These are phyloP conservation scores for Hylia prasina DNA, from an alignment of 2,113 vertebrate genomes.

Conservation along the genomic window DNA sequence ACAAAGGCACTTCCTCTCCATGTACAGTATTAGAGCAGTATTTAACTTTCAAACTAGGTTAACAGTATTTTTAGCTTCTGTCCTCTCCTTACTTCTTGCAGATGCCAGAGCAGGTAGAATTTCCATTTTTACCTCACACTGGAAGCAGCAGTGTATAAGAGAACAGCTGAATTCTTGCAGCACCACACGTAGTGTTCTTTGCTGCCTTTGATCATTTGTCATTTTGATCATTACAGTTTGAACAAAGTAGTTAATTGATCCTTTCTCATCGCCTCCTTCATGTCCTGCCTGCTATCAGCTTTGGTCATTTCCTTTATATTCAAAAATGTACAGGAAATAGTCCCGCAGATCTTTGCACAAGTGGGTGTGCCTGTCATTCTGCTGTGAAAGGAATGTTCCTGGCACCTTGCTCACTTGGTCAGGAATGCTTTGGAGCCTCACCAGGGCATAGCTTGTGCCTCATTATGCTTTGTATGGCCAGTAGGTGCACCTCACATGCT, in stretches of 20 bases:
- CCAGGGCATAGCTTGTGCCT: not conserved
- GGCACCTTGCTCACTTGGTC: not conserved
- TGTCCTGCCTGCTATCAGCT: not conserved
- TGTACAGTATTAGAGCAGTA: not conserved
- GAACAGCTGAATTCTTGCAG: not conserved
- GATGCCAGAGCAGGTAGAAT: not conserved
- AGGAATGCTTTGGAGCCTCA: not conserved
- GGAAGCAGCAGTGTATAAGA: not conserved
- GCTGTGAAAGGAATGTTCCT: not conserved
- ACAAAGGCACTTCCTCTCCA: not conserved
- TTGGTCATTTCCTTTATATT: not conserved
- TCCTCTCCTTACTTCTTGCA: not conserved
- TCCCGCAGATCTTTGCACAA: not conserved
- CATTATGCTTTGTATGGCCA: not conserved
- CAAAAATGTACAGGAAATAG: not conserved
- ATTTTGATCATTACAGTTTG: conserved; percentile 34
- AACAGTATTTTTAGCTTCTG: conserved; percentile 6
- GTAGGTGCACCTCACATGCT: not conserved
- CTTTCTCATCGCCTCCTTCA: conserved; percentile 4
- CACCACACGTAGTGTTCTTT: not conserved
- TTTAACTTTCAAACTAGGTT: conserved; percentile 12
- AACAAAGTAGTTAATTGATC: conserved; percentile 51
- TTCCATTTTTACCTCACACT: not conserved
- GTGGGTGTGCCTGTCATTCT: not conserved
- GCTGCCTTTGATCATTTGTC: conserved; percentile 46